Evolutionary conservation across 1,140 invertebrate species (phyloP), one percentile per base, ranked within the genome.

Genomic region (Bombus haemorrhoidalis): DNA sequence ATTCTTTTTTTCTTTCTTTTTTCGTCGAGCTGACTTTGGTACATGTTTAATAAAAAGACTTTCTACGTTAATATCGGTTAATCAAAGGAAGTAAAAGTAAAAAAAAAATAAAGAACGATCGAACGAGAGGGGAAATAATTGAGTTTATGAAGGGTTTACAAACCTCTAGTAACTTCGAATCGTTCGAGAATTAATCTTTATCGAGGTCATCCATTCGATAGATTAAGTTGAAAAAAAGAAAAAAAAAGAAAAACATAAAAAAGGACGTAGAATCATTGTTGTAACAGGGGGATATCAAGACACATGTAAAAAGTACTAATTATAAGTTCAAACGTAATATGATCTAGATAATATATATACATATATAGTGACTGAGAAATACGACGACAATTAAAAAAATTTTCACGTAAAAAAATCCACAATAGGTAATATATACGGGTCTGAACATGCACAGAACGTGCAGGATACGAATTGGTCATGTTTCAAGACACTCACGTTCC

Each of bases 401-500:
- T 32, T 64, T 62, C 77, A 88, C 78, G 79, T 88, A 82, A 80
- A 86, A 86, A 68, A 86, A 62, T 81, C 73, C 79, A 85, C 79
- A 85, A 80, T 80, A 84, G 64, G 57, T 83, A 77, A 68, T 59
- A 86, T 59, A 86, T 84, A 86, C 76, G 90, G 82, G 62, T 86
- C 84, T 88, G 87, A 90, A 91, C 90, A 91, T 91, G 88, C 91
- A 89, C 88, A 87, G 91, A 90, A 90, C 90, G 90, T 91, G 90
- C 90, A 90, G 78, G 73, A 87, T 77, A 83, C 47, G 28, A 57
- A 57, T 82, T 34, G 34, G n/a, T 41, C 53, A n/a, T 79, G 59
- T 87, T 87, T 84, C 43, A n/a, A 64, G 86, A 90, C 92, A 98
- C 98, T 98, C 97, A 99, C 99, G 98, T 97, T 99, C 99, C 97